phyloP scores from a whole-genome alignment of 2,113 vertebrate genomes.

The Willisornis vidua region DNA sequence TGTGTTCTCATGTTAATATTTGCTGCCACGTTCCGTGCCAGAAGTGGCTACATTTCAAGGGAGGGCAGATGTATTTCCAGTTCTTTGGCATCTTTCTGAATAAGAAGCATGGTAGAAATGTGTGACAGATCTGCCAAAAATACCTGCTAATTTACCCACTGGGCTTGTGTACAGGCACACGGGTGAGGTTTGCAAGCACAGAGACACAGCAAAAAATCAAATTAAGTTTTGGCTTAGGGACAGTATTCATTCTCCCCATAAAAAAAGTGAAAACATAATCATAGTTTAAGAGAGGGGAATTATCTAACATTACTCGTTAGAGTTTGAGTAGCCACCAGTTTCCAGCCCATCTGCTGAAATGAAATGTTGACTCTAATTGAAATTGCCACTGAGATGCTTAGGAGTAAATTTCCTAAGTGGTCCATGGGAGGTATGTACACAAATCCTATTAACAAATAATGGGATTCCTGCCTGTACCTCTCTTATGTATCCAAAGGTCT shows the following conservation, averaged over 20 bases:
- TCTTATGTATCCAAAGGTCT: not conserved
- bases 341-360: slow-evolving; percentile 57
- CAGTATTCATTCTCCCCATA: not conserved
- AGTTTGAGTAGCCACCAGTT: slow-evolving; percentile 42
- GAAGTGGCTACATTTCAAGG: not conserved
- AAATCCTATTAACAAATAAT: slow-evolving; percentile 67
- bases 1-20: not conserved
- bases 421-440: not conserved
- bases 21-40: slow-evolving; percentile 21
- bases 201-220: slow-evolving; percentile 46
- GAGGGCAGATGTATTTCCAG: slow-evolving; percentile 29
- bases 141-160: not conserved
- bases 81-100: slow-evolving; percentile 34
- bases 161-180: not conserved
- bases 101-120: slow-evolving; percentile 39
- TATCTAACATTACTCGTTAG: slow-evolving; percentile 1
- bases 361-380: slow-evolving; percentile 51
- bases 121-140: slow-evolving; percentile 48
- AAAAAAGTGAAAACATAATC: slow-evolving; percentile 23
- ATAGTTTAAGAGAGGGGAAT: slow-evolving; percentile 41
- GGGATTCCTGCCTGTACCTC: slow-evolving; percentile 36
- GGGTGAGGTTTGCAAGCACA: slow-evolving; percentile 46
- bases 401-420: slow-evolving; percentile 56
- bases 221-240: slow-evolving; percentile 48
- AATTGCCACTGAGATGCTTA: slow-evolving; percentile 38